Base-by-base conservation (phyloP, 2,797 vertebrate genomes). In the Hirundo rustica region DNA sequence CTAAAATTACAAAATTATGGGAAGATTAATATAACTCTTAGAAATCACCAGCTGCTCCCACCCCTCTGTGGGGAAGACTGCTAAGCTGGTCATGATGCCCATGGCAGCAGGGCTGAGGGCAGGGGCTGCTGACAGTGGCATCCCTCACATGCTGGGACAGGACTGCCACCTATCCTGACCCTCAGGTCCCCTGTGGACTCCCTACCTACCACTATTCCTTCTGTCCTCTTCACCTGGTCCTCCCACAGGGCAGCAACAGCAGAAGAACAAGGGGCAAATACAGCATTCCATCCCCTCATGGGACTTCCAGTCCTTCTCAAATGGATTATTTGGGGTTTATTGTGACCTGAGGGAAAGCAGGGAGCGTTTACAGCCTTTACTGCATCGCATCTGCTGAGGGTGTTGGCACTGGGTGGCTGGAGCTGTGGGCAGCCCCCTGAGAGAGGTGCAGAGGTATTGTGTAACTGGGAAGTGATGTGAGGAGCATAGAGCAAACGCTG, bases 321-420 rank as follows among this genome's bases (percentile, higher is more conserved):
- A 7, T 0, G 6, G 11, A 40, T 32, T 18, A 17, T 51, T 32
- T 23, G 6, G 65, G 34, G 14, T 36, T 54, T 14, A 7, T 36
- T 32, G 34, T 30, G 70, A 26, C 16, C 58, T 30, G 38, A 48
- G 30, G n/a, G 58, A 16, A 38, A 50, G 34, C 40, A 44, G 44
- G 27, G 9, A 26, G 22, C 1, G 1, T 34, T 36, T 32, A 9
- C 16, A 53, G 54, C 7, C 1, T 30, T 71, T 14, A 3, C 2
- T 15, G 17, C 27, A 2, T 40, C 2, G 3, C 32, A 9, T 25
- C 22, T 6, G 2, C 67, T 1, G 6, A 2, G 26, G 29, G 22
- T 38, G 27, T 2, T 26, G 45, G 36, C 0, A 0, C 13, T 32
- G 64, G 30, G 20, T 21, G 26, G 45, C 21, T 2, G 0, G 62